Evolutionary conservation across 2,888 invertebrate species (phyloP).

Genomic region (Maniola hyperantus): DNA sequence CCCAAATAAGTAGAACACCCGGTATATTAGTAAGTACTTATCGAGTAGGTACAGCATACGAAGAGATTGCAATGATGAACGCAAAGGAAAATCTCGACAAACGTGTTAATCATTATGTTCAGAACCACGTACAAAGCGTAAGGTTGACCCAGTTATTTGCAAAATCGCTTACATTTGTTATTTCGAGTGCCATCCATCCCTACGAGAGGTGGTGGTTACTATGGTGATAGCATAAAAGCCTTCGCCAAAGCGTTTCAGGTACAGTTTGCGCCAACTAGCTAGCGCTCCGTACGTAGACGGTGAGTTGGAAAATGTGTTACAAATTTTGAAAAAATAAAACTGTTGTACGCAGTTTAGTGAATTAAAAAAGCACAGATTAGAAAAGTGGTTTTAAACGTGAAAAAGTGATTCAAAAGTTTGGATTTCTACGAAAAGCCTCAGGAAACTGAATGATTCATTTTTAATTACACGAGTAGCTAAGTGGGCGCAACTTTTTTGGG

Average conservation of each 20-base stretch:
- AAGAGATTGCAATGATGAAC: constrained; percentile 33
- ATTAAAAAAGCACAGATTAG: constrained; percentile 6
- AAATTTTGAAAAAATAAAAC: constrained; percentile 28
- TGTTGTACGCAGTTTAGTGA: constrained; percentile 20
- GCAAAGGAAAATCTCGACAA: constrained; percentile 37
- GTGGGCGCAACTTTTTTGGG: neutral
- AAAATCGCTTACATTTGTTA: constrained; percentile 46
- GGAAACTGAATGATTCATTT: neutral
- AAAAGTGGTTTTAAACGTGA: constrained; percentile 19
- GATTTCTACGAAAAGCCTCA: constrained; percentile 8
- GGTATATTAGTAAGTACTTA: neutral
- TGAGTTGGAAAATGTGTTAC: constrained; percentile 56
- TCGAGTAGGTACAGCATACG: neutral
- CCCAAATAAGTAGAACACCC: neutral
- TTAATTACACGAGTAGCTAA: neutral
- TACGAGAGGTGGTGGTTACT: constrained; percentile 60
- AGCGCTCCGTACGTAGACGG: constrained; percentile 73
- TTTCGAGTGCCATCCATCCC: constrained; percentile 48
- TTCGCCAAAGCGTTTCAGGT: constrained; percentile 46
- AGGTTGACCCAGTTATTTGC: constrained; percentile 45
- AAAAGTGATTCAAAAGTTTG: constrained; percentile 11
- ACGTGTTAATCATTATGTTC: constrained; percentile 41
- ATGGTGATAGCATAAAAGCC: constrained; percentile 63
- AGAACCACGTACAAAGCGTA: constrained; percentile 40
- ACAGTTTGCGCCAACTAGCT: constrained; percentile 68